phyloP scores from a whole-genome alignment of 2,113 vertebrate genomes.

The Rhinoderma darwinii region DNA sequence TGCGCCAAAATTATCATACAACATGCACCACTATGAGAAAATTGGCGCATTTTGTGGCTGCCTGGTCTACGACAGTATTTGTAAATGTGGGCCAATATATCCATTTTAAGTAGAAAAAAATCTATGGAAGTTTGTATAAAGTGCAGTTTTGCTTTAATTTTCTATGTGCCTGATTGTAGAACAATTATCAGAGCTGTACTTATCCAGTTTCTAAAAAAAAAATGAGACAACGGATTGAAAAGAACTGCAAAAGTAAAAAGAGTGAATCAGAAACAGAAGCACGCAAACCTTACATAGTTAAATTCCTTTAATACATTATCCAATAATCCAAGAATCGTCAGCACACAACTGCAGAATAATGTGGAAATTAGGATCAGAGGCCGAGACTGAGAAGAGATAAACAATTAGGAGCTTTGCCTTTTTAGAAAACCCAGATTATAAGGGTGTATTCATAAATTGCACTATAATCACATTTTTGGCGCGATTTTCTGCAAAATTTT shows the following conservation, averaged over 20 bases:
- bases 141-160: background rate
- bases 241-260: background rate
- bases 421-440: too few relatives aligned
- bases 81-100: too few relatives aligned
- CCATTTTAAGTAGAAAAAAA: background rate
- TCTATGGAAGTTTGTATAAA: background rate
- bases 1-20: too few relatives aligned
- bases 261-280: background rate
- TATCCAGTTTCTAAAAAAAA: background rate
- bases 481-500: too few relatives aligned
- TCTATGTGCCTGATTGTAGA: background rate
- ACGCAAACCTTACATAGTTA: background rate
- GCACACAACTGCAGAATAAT: background rate
- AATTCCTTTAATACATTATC: background rate
- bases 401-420: too few relatives aligned
- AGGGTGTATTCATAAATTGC: too few relatives aligned
- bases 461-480: too few relatives aligned
- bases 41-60: too few relatives aligned
- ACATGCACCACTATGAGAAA: too few relatives aligned
- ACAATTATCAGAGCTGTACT: constrained; percentile 1
- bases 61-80: too few relatives aligned
- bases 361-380: background rate
- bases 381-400: too few relatives aligned
- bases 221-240: background rate
- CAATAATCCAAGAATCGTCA: background rate